phyloP scores from a whole-genome alignment of 2,888 invertebrate genomes.

The Uloborus plumipes region DNA sequence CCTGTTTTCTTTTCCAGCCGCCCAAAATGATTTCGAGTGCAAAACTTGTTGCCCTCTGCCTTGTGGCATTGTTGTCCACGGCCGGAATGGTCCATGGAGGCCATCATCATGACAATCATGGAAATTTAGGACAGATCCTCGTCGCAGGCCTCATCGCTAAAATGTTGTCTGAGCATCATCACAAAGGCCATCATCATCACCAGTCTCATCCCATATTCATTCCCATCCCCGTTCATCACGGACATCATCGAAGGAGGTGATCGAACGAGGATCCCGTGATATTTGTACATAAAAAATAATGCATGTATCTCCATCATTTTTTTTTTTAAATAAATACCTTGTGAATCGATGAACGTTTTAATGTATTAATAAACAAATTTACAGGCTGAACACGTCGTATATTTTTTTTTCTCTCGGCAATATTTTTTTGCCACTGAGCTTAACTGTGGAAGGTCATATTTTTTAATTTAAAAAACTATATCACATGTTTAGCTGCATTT shows the following conservation, averaged over 20 bases:
- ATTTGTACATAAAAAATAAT: constrained; percentile 8
- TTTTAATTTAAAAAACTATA: no score
- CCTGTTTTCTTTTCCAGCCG: neutral
- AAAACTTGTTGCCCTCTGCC: constrained; percentile 26
- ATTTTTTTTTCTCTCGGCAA: no score
- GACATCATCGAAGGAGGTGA: constrained; percentile 19
- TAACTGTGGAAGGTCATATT: no score
- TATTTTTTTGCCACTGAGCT: no score
- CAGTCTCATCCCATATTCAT: constrained; percentile 47
- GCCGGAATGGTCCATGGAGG: neutral
- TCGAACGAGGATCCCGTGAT: neutral
- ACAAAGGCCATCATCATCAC: constrained; percentile 23
- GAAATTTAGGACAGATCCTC: constrained; percentile 34
- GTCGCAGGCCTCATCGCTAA: constrained; percentile 55
- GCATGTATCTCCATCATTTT: neutral
- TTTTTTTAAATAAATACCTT: no score
- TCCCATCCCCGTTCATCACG: constrained; percentile 39
- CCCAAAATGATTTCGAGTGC: constrained; percentile 15
- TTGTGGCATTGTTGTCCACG: constrained; percentile 23
- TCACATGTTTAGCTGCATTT: no score
- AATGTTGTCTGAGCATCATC: constrained; percentile 45
- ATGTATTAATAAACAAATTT: no score
- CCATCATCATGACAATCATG: constrained; percentile 16
- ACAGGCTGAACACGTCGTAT: no score
- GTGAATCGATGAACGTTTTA: no score